phyloP scores from a whole-genome alignment of 2,888 invertebrate species.

The Hyposoter didymator region DNA sequence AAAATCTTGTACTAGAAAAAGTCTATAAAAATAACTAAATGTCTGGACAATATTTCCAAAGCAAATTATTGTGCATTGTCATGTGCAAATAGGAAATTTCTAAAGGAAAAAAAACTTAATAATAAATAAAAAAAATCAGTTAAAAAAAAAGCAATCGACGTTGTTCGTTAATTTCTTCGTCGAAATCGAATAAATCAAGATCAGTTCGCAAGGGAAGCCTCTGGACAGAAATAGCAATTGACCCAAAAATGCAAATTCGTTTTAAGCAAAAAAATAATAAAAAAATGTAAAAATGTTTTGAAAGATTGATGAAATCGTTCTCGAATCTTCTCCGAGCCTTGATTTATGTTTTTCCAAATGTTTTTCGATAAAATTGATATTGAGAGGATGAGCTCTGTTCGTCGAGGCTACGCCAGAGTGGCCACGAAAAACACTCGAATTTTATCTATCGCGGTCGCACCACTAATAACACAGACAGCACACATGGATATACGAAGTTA shows the following conservation, averaged over 20 bases:
- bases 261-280: background rate
- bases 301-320: background rate
- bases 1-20: slow-evolving; percentile 49
- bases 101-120: background rate
- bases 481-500: slow-evolving; percentile 2
- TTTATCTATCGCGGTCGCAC: slow-evolving; percentile 66
- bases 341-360: background rate
- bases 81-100: background rate
- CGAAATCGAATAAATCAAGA: no score
- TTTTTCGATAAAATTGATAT: background rate
- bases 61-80: background rate
- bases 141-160: no score
- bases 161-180: no score
- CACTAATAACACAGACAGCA: slow-evolving; percentile 48
- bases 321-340: background rate
- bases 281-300: background rate
- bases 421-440: slow-evolving; percentile 67
- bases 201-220: background rate
- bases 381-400: background rate
- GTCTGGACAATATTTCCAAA: slow-evolving; percentile 4
- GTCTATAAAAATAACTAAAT: slow-evolving; percentile 16
- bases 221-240: background rate
- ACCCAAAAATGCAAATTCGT: background rate
- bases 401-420: slow-evolving; percentile 13
- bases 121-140: no score